Evolutionary conservation across 1,140 invertebrate genomes (phyloP).

Genomic region (Bradynema listronoti): DNA sequence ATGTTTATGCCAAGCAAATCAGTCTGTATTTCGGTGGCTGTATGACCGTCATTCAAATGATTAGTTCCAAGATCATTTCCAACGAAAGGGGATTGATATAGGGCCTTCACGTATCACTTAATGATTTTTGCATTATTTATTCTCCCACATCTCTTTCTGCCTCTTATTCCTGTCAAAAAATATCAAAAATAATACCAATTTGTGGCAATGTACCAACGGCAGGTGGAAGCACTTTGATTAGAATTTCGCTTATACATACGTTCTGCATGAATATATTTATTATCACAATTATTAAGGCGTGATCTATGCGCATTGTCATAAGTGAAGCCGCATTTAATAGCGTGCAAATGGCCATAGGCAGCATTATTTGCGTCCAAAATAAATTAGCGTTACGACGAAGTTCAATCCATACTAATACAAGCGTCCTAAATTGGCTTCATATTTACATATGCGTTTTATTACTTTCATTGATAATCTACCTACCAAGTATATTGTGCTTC

Average conservation of each 20-base stretch:
- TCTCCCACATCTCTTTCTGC: too few species aligned
- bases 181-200: constrained; percentile 20
- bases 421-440: constrained; percentile 4
- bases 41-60: too few species aligned
- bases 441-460: neutral
- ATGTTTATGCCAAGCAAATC: too few species aligned
- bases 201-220: constrained; percentile 23
- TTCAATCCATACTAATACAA: constrained; percentile 17
- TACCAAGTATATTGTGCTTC: constrained; percentile 34
- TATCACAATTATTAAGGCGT: constrained; percentile 29
- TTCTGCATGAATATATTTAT: constrained; percentile 38
- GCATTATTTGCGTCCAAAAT: constrained; percentile 24
- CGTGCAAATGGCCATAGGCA: constrained; percentile 28
- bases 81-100: too few species aligned
- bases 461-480: neutral
- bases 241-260: constrained; percentile 34
- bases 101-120: too few species aligned
- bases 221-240: constrained; percentile 27
- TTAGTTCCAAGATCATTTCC: too few species aligned
- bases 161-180: too few species aligned
- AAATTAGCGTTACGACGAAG: constrained; percentile 22
- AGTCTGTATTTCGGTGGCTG: too few species aligned
- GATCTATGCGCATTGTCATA: constrained; percentile 24
- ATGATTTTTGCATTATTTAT: too few species aligned
- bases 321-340: constrained; percentile 40